Evolutionary conservation across 2,113 vertebrate species (phyloP), one percentile per base, ranked within the genome.

Genomic region (Cheirogaleus medius): DNA sequence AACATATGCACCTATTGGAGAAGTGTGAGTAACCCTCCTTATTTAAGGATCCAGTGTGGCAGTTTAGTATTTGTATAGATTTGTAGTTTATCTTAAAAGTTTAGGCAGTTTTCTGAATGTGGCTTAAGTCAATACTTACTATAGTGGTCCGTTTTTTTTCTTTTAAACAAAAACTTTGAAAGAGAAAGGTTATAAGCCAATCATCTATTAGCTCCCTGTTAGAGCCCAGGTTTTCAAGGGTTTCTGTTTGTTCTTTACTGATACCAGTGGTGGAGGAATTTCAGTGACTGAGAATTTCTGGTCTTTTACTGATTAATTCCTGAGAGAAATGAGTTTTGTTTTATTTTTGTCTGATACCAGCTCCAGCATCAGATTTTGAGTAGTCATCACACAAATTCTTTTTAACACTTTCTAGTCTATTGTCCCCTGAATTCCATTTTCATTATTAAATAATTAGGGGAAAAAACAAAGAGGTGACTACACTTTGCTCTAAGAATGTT

Each of bases 1-100:
- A 52, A 99, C 99, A 3, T 99, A 99, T 0, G 99, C 99, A 49
- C 99, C 99, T 4, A 98, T 99, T 90, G 99, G 99, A 99, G 99
- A 99, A 98, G 99, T 99, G 99, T 99, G 98, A 99, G 99, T 99
- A 97, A 64, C 74, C 13, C 18, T 25, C 20, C 0, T 71, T 11
- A 17, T 66, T n/a, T 58, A 17, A 73, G 18, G 25, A n/a, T 42
- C 23, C 18, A 0, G 8, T 49, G 25, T 77, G 49, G 47, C 69
- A 32, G 8, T 39, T 8, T 84, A 17, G 52, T 76, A 27, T 54
- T 66, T 39, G 6, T 64, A 6, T 21, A 73, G 77, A 47, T 60
- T 85, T 69, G 8, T 8, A 39, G 29, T 44, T 4, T 44, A 8
- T 85, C 25, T 77, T 0, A 13, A 81, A 54, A 66, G 37, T 42